These are phyloP conservation scores for Charina bottae DNA, from an alignment of 2,113 vertebrate genomes.

Conservation along the genomic window DNA sequence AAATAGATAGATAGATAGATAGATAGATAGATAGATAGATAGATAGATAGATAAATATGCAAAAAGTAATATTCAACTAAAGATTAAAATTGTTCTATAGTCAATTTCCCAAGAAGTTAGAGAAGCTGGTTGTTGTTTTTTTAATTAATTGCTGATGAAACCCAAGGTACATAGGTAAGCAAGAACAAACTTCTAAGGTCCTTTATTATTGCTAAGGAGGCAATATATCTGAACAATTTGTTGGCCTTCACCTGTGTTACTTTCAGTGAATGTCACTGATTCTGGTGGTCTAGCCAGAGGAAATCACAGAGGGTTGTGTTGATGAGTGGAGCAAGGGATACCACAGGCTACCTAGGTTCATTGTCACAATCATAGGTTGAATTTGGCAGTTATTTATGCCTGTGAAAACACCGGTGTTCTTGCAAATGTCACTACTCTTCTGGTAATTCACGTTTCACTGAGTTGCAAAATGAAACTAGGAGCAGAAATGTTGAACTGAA, in stretches of 20 bases:
- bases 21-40: no score
- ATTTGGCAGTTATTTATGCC: neutral
- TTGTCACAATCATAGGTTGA: no score
- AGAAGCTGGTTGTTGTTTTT: neutral
- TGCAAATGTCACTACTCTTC: no score
- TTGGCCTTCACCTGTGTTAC: neutral
- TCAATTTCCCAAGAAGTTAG: neutral
- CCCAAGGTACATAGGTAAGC: neutral
- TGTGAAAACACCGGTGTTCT: neutral
- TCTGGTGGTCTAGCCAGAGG: neutral
- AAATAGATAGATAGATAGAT: no score
- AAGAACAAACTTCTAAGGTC: neutral
- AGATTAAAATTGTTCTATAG: neutral
- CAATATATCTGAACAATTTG: neutral
- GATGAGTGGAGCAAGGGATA: no score
- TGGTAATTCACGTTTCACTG: neutral
- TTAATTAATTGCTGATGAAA: neutral
- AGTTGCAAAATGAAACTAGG: neutral
- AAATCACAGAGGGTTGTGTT: neutral
- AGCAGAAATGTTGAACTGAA: neutral
- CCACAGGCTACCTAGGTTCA: no score
- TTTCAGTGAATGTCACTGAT: neutral
- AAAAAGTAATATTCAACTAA: neutral
- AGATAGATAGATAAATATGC: no score
- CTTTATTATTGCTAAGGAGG: neutral